A percentile compares a stretch with the other conserved stretches of the same genome.
Conservation (phyloP, 2,888 invertebrate species). For the Notodonta dromedarius region DNA sequence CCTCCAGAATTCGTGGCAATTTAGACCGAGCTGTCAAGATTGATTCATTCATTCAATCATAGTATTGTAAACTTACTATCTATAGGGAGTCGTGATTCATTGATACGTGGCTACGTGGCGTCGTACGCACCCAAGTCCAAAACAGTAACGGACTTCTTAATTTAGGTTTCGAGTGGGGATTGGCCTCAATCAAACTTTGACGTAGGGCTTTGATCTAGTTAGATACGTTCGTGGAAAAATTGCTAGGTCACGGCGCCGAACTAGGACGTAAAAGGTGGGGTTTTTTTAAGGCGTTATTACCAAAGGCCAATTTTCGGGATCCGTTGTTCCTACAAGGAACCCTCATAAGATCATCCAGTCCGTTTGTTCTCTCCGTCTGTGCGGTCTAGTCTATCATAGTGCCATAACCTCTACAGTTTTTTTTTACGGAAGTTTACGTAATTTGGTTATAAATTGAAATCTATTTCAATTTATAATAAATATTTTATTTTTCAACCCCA, state of each 20-base stretch:
- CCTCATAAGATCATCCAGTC: no score
- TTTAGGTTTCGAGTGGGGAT: neutral
- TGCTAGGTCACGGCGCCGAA: neutral
- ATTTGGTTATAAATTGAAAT: no score
- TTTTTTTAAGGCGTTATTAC: no score
- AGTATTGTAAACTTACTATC: neutral
- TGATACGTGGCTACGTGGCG: neutral
- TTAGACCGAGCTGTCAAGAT: neutral
- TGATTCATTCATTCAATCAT: slow-evolving; percentile 2
- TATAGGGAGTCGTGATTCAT: neutral
- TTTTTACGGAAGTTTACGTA: no score
- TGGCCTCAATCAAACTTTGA: slow-evolving; percentile 3
- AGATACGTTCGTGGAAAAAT: neutral
- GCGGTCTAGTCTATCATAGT: no score
- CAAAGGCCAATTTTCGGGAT: no score
- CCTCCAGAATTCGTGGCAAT: neutral
- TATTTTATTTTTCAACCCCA: no score
- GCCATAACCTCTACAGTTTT: no score
- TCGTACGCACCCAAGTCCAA: neutral
- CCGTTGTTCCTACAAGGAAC: no score
- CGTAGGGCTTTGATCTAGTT: slow-evolving; percentile 3
- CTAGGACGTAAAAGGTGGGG: no score
- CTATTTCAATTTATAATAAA: no score
- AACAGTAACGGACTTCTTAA: slow-evolving; percentile 1
- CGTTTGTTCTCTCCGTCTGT: no score